Base-by-base conservation (phyloP, 2,888 invertebrate genomes). In the Calephelis perditalis region DNA sequence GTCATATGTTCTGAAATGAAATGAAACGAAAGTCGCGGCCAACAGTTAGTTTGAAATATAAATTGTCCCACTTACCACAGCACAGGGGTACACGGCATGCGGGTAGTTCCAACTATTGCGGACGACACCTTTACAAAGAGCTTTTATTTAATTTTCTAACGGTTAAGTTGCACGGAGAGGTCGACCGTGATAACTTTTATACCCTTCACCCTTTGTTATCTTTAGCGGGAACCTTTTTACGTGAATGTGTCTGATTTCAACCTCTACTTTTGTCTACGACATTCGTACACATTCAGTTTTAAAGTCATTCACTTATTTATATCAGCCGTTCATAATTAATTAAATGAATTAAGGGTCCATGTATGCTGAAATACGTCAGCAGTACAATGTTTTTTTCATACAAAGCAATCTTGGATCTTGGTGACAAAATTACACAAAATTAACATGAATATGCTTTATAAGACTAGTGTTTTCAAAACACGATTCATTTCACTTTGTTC, bases 91-190 rank as follows among this genome's bases (percentile, higher is more conserved):
- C 45, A 55, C 35, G 54, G 62, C 59, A 72, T 72, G 72, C 72
- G 72, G 72, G 72, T 64, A 59, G 54, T 56, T 64, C 67, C 70
- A 66, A 67, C 67, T 71, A 66, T 73, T 81, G 84, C 80, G 84
- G 81, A 80, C 80, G 81, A 80, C 84, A 86, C 86, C 85, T 86
- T 83, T 71, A 76, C 77, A 81, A 81, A 84, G 81, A 75, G 79
- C 78, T 82, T 77, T 81, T 86, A 85, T 86, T 84, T 86, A 82
- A 85, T 84, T 86, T 84, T 67, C 65, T 66, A 76, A 75, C 78
- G 75, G 81, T 81, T 78, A 79, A 75, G 77, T 78, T 73, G 73
- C 35, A 52, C 76, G 67, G 68, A 64, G 56, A 52, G 77, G 74
- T 77, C 77, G 76, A 45, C 45, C 45, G 60, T 52, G 36, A 35